Base-by-base conservation (phyloP, 2,888 invertebrate species). In the Microchrysa polita region DNA sequence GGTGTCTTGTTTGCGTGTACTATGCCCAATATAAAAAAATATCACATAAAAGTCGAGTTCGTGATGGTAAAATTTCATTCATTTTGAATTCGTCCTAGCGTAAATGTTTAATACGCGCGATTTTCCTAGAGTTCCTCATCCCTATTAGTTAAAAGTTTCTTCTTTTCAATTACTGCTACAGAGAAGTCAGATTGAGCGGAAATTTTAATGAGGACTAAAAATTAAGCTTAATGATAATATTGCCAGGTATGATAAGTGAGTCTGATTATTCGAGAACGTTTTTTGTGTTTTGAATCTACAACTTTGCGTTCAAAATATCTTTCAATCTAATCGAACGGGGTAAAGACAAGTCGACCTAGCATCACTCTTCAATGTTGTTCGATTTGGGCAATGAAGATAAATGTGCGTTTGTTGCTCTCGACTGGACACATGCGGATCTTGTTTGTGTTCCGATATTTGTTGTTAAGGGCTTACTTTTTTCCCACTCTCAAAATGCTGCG, bases 191-290 rank as follows among this genome's bases (percentile, higher is more conserved):
- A 61, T 61, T 61, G 61, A 61, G 61, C 61, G 40, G 40, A 61
- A 61, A 34, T 61, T 61, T 61, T 61, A 61, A 61, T 61, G 61
- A 61, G 59, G 40, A 61, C 61, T 61, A 2, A 14, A 14, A 61
- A 61, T 61, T 61, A 61, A 40, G 40, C 16, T 18, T 61, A 61
- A 61, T 61, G 40, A 34, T 40, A 61, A 61, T 40, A 61, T 61
- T 61, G 7, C 7, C 7, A 34, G 27, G 7, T 34, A 34, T 27
- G 42, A n/a, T n/a, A n/a, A n/a, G n/a, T n/a, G n/a, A n/a, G n/a
- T n/a, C n/a, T n/a, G n/a, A n/a, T n/a, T n/a, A n/a, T n/a, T n/a
- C n/a, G n/a, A n/a, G n/a, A n/a, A n/a, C n/a, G n/a, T n/a, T n/a
- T n/a, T n/a, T n/a, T n/a, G n/a, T n/a, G n/a, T n/a, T n/a, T n/a